These are phyloP conservation scores for Pantelozetes paolii DNA, from an alignment of 2,888 invertebrate genomes.

Conservation along the genomic window DNA sequence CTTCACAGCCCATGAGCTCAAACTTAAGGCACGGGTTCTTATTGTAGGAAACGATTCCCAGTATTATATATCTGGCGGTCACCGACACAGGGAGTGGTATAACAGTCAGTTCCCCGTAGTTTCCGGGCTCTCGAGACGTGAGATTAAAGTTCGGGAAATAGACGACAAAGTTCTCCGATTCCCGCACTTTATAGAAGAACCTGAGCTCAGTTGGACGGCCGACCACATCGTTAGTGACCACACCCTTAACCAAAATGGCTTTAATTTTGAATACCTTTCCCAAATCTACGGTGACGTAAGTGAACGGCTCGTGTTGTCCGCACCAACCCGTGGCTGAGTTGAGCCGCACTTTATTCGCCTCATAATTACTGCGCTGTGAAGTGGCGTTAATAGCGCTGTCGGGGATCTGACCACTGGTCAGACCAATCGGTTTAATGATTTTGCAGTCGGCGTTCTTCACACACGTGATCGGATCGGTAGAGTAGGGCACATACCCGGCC, in stretches of 20 bases:
- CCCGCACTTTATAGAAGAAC: constrained; percentile 93
- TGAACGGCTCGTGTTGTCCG: constrained; percentile 86
- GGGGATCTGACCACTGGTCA: constrained; percentile 85
- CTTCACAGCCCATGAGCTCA: constrained; percentile 89
- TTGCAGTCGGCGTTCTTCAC: constrained; percentile 85
- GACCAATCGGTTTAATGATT: constrained; percentile 81
- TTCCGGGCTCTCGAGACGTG: constrained; percentile 82
- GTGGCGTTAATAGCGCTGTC: constrained; percentile 93
- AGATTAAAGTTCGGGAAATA: constrained; percentile 94
- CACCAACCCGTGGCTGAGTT: constrained; percentile 95
- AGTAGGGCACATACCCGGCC: constrained; percentile 86
- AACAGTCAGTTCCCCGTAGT: constrained; percentile 93
- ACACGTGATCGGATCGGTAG: constrained; percentile 82
- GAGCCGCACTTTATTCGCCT: constrained; percentile 67
- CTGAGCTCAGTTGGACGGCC: constrained; percentile 93
- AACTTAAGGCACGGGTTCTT: constrained; percentile 94
- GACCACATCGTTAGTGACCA: constrained; percentile 88
- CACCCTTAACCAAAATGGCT: constrained; percentile 86
- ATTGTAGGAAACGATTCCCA: constrained; percentile 94
- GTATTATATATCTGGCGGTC: constrained; percentile 84
- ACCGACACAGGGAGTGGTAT: constrained; percentile 90
- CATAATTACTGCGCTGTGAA: constrained; percentile 64
- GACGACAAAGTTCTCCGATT: constrained; percentile 89
- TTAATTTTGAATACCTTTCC: constrained; percentile 80
- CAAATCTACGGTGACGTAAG: constrained; percentile 89